A percentile compares a stretch with the other conserved stretches of the same genome.
Evolutionary conservation across 2,888 invertebrate species (phyloP).

Genomic region (Argyresthia goedartella): DNA sequence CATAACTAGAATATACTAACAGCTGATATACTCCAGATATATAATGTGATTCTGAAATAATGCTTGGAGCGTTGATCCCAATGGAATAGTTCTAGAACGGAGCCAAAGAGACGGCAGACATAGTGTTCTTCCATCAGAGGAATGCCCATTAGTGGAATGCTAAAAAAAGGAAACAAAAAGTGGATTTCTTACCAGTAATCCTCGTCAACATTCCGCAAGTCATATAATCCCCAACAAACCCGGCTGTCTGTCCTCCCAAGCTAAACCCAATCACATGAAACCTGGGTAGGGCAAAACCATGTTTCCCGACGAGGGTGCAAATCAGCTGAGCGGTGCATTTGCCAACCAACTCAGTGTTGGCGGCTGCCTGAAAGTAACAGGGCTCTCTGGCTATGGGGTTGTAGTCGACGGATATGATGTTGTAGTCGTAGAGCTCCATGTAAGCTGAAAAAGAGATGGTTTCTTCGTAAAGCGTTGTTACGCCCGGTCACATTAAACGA

Average conservation of each 20-base stretch:
- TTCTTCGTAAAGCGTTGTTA: not conserved
- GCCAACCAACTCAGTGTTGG: constrained; percentile 71
- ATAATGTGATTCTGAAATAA: too few relatives aligned
- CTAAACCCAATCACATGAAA: constrained; percentile 76
- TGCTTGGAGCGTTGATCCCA: too few relatives aligned
- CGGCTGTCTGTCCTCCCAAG: constrained; percentile 73
- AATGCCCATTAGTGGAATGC: too few relatives aligned
- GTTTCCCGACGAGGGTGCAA: constrained; percentile 50
- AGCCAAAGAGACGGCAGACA: too few relatives aligned
- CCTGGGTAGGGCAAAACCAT: constrained; percentile 42
- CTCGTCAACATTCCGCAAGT: constrained; percentile 51
- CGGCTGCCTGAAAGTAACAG: constrained; percentile 71
- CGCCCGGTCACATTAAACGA: not conserved
- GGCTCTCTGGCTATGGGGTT: constrained; percentile 67
- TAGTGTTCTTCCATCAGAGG: too few relatives aligned
- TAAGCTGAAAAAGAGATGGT: constrained; percentile 44
- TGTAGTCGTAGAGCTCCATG: constrained; percentile 65
- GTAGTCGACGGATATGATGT: constrained; percentile 75
- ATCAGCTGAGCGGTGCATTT: constrained; percentile 72
- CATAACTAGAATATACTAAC: too few relatives aligned
- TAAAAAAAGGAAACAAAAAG: too few relatives aligned
- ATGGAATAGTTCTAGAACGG: too few relatives aligned
- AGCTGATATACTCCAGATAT: too few relatives aligned
- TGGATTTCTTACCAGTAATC: constrained; percentile 63
- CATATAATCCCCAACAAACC: constrained; percentile 58